phyloP scores from a whole-genome alignment of 2,888 invertebrate genomes.

The Fabriciana adippe region DNA sequence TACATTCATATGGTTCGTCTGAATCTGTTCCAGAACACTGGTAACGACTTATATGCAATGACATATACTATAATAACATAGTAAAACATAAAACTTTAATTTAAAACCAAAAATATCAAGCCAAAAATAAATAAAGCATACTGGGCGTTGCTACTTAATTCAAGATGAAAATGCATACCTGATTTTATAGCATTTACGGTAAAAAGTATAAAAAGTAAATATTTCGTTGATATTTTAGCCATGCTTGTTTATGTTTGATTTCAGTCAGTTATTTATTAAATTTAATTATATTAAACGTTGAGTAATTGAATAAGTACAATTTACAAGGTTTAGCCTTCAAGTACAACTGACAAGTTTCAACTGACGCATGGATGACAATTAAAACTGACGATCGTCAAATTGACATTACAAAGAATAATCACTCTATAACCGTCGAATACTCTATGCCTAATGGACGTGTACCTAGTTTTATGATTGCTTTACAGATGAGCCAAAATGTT shows the following conservation, averaged over 20 bases:
- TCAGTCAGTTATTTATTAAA: no score
- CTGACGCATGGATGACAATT: no score
- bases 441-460: no score
- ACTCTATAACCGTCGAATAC: no score
- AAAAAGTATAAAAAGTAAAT: conserved; percentile 32
- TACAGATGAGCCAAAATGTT: no score
- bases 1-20: conserved; percentile 90
- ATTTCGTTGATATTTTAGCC: conserved; percentile 53
- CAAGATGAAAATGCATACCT: conserved; percentile 32
- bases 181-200: conserved; percentile 31
- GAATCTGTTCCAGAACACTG: conserved; percentile 94
- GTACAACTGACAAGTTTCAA: no score
- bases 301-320: no score
- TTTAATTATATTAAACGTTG: no score
- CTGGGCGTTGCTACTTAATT: conserved; percentile 34
- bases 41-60: conserved; percentile 87
- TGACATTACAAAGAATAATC: no score
- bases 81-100: conserved; percentile 41
- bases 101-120: conserved; percentile 8
- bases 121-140: conserved; percentile 18
- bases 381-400: no score
- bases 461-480: no score
- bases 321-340: no score
- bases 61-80: conserved; percentile 74
- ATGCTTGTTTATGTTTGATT: neutral